Evolutionary conservation across 2,113 vertebrate genomes (phyloP), one percentile per base, ranked within the genome.

Genomic region (Collichthys lucidus): DNA sequence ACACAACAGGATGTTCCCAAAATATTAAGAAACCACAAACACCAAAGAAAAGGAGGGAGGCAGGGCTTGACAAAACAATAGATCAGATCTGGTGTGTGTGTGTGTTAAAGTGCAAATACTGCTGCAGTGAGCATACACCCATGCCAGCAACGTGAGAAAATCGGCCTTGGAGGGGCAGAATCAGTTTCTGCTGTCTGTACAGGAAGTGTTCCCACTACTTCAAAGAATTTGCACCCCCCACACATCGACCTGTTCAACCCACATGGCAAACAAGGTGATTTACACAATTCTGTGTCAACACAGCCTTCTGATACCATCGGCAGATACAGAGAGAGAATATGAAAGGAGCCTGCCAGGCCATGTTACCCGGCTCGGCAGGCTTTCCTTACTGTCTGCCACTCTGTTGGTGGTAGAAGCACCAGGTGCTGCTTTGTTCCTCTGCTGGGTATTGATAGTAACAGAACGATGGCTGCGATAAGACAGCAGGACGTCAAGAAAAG

Each of bases 1-100:
- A 57, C 75, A 88, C 83, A 93, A 94, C 90, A 93, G 91, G 92
- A 93, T 92, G 89, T 92, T 88, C 86, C 83, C 64, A 77, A 92
- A 92, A 91, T 86, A 90, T 87, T 84, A 82, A 82, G 61, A 86
- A 87, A 82, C 72, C 76, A 77, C 68, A 90, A 85, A 83, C 76
- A 82, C 79, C 85, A 77, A 72, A 81, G 77, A 70, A 70, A 80
- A 80, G 88, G 47, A 74, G 75, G 65, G 72, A 83, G 84, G 79
- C 78, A 4, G 62, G 49, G 79, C 65, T 74, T 26, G 73, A 67
- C 55, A 64, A 70, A 86, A 85, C 89, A 90, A 87, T 77, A 72
- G 79, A 78, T 88, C 57, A 22, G 64, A 86, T 62, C 55, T 56
- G 60, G 78, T 70, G 56, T 86, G 88, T 40, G n/a, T n/a, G 35